Evolutionary conservation across 2,797 vertebrate species (phyloP).

Genomic region (Diceros bicornis): DNA sequence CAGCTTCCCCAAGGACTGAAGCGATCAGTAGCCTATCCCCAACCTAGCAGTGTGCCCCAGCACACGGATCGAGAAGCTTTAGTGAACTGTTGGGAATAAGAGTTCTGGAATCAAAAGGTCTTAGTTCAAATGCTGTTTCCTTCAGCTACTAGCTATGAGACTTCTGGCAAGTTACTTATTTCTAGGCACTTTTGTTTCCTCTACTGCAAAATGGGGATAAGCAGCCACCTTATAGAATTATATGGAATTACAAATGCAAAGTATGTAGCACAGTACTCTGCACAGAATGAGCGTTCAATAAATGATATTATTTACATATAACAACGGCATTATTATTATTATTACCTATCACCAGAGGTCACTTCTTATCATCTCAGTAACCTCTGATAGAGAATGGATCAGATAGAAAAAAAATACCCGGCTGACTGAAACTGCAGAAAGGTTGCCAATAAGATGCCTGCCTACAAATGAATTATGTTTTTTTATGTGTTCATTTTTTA

Average conservation of each 20-base stretch:
- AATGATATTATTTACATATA: not conserved
- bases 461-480: not conserved
- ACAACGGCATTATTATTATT: not conserved
- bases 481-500: not conserved
- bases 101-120: not conserved
- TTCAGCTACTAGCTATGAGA: conserved; percentile 4
- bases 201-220: not conserved
- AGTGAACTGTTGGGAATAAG: not conserved
- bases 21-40: not conserved
- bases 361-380: not conserved
- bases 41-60: not conserved
- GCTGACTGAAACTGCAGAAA: not conserved
- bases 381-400: not conserved
- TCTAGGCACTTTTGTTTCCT: not conserved
- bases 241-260: not conserved
- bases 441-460: not conserved
- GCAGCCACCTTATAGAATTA: not conserved
- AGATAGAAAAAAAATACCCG: not conserved
- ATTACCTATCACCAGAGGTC: not conserved
- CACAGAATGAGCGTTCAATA: not conserved
- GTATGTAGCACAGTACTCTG: not conserved
- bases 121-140: conserved; percentile 28
- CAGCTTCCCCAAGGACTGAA: not conserved
- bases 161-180: not conserved
- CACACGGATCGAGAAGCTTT: not conserved